Evolutionary conservation across 1,140 invertebrate species (phyloP), one percentile per base, ranked within the genome.

Genomic region (Drosophila trapezifrons): DNA sequence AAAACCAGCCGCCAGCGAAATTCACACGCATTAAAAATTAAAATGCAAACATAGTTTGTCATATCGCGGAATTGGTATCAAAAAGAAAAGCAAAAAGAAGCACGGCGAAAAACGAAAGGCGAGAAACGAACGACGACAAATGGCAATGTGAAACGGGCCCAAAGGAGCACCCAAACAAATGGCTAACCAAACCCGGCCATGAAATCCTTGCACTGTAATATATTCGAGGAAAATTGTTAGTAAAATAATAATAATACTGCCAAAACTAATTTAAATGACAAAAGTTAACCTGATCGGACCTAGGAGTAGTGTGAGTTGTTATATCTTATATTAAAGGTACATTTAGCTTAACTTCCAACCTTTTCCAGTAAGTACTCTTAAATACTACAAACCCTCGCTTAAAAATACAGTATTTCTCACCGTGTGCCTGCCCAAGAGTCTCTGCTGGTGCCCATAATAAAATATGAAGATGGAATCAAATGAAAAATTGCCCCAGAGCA

Each of bases 1-100:
- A 43, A n/a, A 22, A 12, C 52, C 64, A 75, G 84, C 80, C 76
- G 84, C 76, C 62, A 83, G 90, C 83, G 35, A 82, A 90, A 91
- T 91, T 91, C 90, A 91, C 90, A 91, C 90, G 90, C 90, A 91
- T 91, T 89, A 89, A 89, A 89, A 89, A 89, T 89, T 89, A 89
- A 89, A 89, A 89, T 89, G 84, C 84, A 89, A 89, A 89, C 84
- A 89, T 80, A 89, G 84, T 89, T 89, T 89, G 84, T 89, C 87
- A 87, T 90, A 90, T 90, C 87, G 80, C 72, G 42, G 71, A 90
- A 90, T 90, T 90, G 84, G 89, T 90, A 90, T 90, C 87, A 86
- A 25, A 62, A 62, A 32, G 42, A 54, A n/a, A 46, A 63, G 3
- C 9, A 27, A 58, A 52, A 35, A 35, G 0, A 25, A 63, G 54